Conservation (phyloP, 35 echinoderm and acorn worm genomes). For the Heliocidaris tuberculata region DNA sequence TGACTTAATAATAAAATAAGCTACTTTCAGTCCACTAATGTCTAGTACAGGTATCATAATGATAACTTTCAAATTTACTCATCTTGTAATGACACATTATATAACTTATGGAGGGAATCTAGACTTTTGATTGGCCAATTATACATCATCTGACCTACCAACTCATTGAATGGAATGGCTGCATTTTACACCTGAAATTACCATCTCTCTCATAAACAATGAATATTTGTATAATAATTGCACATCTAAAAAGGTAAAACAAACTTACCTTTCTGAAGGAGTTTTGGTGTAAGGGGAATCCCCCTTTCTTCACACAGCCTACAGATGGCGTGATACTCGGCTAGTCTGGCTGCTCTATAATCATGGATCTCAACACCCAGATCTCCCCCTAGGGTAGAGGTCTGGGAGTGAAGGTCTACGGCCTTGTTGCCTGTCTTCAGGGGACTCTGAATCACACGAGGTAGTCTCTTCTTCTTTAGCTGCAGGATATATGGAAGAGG, state of each 20-base stretch:
- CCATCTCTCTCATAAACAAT: too few relatives aligned
- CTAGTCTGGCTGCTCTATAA: conserved; percentile 83
- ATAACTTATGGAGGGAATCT: too few relatives aligned
- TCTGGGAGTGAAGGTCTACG: conserved; percentile 69
- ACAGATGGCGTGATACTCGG: conserved; percentile 85
- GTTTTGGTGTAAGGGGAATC: conserved; percentile 72
- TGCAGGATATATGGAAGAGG: not conserved
- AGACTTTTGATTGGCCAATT: too few relatives aligned
- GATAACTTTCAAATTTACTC: too few relatives aligned
- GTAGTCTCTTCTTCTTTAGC: conserved; percentile 25
- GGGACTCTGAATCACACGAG: conserved; percentile 31
- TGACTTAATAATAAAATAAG: too few relatives aligned
- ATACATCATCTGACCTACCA: too few relatives aligned
- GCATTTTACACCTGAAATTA: too few relatives aligned
- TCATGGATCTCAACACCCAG: conserved; percentile 59
- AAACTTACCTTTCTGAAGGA: conserved; percentile 81
- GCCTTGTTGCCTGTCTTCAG: conserved; percentile 68
- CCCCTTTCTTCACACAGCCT: conserved; percentile 74
- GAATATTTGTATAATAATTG: too few relatives aligned
- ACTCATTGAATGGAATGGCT: too few relatives aligned
- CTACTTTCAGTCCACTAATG: too few relatives aligned
- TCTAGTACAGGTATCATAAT: too few relatives aligned
- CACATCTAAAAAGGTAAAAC: not conserved
- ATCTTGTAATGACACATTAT: too few relatives aligned
- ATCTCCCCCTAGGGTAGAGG: conserved; percentile 72